Conservation (phyloP, 2,113 vertebrate genomes). For the Cyprinodon brontotheroides region DNA sequence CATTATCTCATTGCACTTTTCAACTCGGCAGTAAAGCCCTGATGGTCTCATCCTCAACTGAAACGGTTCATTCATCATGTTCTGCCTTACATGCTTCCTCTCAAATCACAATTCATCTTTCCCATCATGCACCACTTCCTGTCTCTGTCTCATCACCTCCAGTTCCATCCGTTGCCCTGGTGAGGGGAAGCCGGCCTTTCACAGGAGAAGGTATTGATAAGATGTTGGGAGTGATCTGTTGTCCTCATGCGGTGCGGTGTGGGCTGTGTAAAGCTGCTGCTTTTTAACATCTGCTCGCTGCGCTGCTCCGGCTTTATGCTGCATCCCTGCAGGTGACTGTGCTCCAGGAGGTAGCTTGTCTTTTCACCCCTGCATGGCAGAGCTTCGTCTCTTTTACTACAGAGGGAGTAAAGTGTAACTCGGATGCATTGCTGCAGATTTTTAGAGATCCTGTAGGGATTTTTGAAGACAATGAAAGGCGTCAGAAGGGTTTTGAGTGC, state of each 20-base stretch:
- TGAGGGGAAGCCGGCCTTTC: constrained; percentile 89
- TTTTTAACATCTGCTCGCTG: constrained; percentile 39
- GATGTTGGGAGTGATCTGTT: constrained; percentile 25
- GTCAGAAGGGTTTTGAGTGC: constrained; percentile 17
- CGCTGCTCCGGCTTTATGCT: constrained; percentile 36
- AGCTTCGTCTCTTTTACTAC: constrained; percentile 39
- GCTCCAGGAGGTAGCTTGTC: constrained; percentile 30
- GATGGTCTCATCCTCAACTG: constrained; percentile 13
- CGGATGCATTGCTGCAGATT: constrained; percentile 4
- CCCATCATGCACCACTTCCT: constrained; percentile 75
- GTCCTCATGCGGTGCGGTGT: constrained; percentile 15
- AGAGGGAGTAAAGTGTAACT: constrained; percentile 13
- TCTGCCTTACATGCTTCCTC: constrained; percentile 22
- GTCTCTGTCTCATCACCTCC: constrained; percentile 79
- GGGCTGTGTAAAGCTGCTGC: constrained; percentile 4
- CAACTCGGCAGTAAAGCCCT: neutral
- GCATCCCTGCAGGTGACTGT: constrained; percentile 25
- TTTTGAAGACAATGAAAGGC: constrained; percentile 19
- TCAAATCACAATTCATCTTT: constrained; percentile 46
- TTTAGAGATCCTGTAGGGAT: constrained; percentile 18
- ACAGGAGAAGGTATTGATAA: constrained; percentile 92
- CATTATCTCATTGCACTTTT: neutral
- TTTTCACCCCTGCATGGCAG: constrained; percentile 24
- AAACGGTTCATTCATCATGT: constrained; percentile 25
- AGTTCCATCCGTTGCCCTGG: constrained; percentile 87